A percentile compares a stretch with the other conserved stretches of the same genome.
These are phyloP conservation scores for Microctonus hyperodae DNA, from an alignment of 2,888 invertebrate species.

Conservation along the genomic window DNA sequence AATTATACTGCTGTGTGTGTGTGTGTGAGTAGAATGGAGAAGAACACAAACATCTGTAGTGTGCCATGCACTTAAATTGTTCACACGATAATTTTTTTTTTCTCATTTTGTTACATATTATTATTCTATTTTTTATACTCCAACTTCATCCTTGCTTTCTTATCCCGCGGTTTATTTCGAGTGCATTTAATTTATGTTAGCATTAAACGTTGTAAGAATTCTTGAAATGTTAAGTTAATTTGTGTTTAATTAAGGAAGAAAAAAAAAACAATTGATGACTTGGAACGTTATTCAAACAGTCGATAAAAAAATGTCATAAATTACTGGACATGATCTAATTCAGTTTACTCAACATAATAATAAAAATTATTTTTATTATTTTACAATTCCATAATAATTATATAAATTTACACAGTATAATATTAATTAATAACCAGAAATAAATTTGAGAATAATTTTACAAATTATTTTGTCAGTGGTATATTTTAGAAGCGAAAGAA, in stretches of 20 bases:
- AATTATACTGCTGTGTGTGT: background rate
- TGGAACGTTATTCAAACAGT: background rate
- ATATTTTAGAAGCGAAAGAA: too few species aligned
- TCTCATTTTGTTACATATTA: background rate
- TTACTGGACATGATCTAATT: too few species aligned
- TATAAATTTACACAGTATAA: background rate
- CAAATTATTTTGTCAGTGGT: too few species aligned
- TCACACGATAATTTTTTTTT: slow-evolving; percentile 27
- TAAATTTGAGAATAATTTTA: too few species aligned
- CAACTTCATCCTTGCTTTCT: background rate
- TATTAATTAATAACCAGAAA: too few species aligned
- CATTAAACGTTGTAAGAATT: too few species aligned
- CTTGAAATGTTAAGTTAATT: too few species aligned
- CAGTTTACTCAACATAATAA: too few species aligned
- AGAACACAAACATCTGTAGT: slow-evolving; percentile 13
- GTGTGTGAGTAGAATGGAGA: slow-evolving; percentile 13
- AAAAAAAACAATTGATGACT: background rate
- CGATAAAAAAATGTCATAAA: too few species aligned
- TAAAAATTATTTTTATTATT: background rate
- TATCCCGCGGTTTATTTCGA: background rate
- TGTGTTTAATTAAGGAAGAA: background rate
- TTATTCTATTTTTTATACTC: slow-evolving; percentile 9
- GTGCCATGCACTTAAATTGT: slow-evolving; percentile 1
- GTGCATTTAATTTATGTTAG: too few species aligned
- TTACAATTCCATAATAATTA: background rate